Base-by-base conservation (phyloP, 2,888 invertebrate genomes). In the Xanthia togata region DNA sequence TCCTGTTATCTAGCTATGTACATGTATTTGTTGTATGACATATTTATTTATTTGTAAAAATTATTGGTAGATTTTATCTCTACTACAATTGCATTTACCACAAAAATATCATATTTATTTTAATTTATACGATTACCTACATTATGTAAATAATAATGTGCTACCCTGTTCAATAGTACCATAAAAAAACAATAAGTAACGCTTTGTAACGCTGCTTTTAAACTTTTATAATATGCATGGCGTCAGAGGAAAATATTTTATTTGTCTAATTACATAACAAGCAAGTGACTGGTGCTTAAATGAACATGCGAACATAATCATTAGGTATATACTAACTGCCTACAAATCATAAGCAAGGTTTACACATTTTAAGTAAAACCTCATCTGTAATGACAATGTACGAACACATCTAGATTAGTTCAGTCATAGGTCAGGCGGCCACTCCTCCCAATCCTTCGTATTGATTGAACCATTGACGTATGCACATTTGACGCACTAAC, bases 401-500 rank as follows among this genome's bases (percentile, higher is more conserved):
- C n/a, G 47, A 20, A 60, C 70, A 68, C 2, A 31, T 31, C 31
- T 31, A 31, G 72, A 69, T 74, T 68, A 47, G 57, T 65, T 60
- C 70, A 64, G 73, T 44, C 82, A 86, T 79, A 84, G 84, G 76
- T 86, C 86, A 84, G 55, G 55, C 71, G 76, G 80, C 83, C 84
- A 79, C 83, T 83, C 86, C 79, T 68, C 79, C 79, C 70, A 65
- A 76, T 78, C n/a, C 26, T 76, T 67, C 53, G 41, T 76, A 87
- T 77, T 87, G 78, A 87, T 78, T 85, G 62, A 73, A 76, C 64
- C 73, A 70, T 85, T 79, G 79, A 83, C 83, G 81, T 86, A 73
- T 87, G 65, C 76, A 82, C 70, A 77, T 82, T 82, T 84, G 74
- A 84, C 81, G 84, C 79, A 88, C 73, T 78, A 73, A 77, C 65